Percentiles rank a stretch among this genome's conserved stretches.
phyloP scores from a whole-genome alignment of 2,888 invertebrate genomes.

The Megamerina dolium region DNA sequence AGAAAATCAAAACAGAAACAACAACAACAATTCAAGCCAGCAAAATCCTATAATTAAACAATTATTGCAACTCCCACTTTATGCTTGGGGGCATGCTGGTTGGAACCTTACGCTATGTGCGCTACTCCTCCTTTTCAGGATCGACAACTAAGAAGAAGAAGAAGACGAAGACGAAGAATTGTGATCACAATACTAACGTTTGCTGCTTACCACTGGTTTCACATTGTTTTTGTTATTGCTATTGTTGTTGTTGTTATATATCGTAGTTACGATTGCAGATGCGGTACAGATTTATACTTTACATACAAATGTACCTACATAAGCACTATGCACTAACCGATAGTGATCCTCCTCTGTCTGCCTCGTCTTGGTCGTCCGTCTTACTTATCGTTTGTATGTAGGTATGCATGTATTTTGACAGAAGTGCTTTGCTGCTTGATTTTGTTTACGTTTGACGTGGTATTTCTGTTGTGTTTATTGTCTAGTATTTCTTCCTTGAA shows the following conservation, averaged over 20 bases:
- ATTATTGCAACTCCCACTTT: slow-evolving; percentile 51
- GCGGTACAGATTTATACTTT: slow-evolving; percentile 33
- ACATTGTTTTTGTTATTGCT: too few species aligned
- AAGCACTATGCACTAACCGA: slow-evolving; percentile 36
- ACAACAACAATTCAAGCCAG: slow-evolving; percentile 30
- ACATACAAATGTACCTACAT: too few species aligned
- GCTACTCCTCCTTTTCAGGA: slow-evolving; percentile 50
- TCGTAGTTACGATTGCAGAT: slow-evolving; percentile 27
- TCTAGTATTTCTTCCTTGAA: too few species aligned
- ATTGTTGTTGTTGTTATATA: too few species aligned
- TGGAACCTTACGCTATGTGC: slow-evolving; percentile 43
- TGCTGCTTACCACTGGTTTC: slow-evolving; percentile 17
- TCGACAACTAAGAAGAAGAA: too few species aligned
- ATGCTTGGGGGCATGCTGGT: slow-evolving; percentile 43
- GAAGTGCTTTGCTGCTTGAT: slow-evolving; percentile 10
- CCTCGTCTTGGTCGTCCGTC: slow-evolving; percentile 9
- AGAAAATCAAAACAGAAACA: not conserved
- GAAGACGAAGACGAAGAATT: too few species aligned
- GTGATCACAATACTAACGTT: slow-evolving; percentile 25
- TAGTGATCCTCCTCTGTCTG: slow-evolving; percentile 35
- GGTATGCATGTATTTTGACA: slow-evolving; percentile 17
- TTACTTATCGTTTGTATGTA: not conserved
- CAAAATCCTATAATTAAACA: slow-evolving; percentile 51
- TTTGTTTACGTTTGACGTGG: not conserved
- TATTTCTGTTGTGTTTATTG: too few species aligned